Percentiles rank a stretch among this genome's conserved stretches.
phyloP scores from a whole-genome alignment of 2,888 invertebrate genomes.

The Polyommatus icarus region DNA sequence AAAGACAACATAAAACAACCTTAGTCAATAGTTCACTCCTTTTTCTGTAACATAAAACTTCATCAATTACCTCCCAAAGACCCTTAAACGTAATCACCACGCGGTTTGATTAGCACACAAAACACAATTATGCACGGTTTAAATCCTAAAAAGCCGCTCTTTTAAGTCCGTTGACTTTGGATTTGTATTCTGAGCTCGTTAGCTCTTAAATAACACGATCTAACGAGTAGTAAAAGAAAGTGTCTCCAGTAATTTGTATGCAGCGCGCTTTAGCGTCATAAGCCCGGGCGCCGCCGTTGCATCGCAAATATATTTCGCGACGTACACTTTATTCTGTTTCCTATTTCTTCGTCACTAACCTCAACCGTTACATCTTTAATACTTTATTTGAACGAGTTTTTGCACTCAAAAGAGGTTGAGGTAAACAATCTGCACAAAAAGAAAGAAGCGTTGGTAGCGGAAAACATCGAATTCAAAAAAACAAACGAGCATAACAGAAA shows the following conservation, averaged over 20 bases:
- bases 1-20: no score
- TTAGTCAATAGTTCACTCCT: no score
- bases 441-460: background rate
- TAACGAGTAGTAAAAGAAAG: constrained; percentile 65
- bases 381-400: background rate
- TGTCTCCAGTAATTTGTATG: constrained; percentile 66
- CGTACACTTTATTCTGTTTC: background rate
- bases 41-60: background rate
- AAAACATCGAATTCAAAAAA: background rate
- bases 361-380: background rate
- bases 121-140: background rate
- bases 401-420: background rate
- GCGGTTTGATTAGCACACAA: background rate
- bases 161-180: constrained; percentile 21
- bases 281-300: constrained; percentile 60
- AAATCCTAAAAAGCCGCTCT: constrained; percentile 2
- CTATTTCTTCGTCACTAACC: background rate
- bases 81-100: background rate
- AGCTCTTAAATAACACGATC: constrained; percentile 50
- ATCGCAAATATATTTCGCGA: constrained; percentile 51
- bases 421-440: background rate
- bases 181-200: constrained; percentile 44
- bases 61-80: background rate
- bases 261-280: constrained; percentile 59
- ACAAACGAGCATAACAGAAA: background rate